These are phyloP conservation scores for Sarcophaga carnaria DNA, from an alignment of 2,888 invertebrate species.

Conservation along the genomic window DNA sequence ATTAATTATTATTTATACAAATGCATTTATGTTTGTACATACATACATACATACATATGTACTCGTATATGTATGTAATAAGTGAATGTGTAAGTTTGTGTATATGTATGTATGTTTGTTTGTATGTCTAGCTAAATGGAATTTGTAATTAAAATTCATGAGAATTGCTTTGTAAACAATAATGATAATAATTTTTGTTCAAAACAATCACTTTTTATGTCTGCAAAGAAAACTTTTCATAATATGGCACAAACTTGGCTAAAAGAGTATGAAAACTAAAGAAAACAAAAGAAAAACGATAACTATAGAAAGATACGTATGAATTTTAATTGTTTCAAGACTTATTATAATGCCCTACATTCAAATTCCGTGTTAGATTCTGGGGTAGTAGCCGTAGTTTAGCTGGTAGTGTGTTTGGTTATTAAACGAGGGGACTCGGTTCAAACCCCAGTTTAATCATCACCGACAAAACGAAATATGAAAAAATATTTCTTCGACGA, in stretches of 20 bases:
- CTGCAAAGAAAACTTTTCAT: conserved; percentile 15
- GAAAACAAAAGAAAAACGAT: neutral
- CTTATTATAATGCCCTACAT: neutral
- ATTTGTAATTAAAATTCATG: conserved; percentile 63
- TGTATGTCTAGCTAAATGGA: conserved; percentile 36
- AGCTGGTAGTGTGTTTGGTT: too few species aligned
- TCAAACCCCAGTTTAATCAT: too few species aligned
- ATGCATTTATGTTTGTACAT: neutral
- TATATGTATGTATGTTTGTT: neutral
- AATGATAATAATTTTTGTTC: conserved; percentile 20
- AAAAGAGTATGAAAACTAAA: conserved; percentile 3
- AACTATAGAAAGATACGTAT: neutral
- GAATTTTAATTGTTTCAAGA: neutral
- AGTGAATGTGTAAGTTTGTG: neutral
- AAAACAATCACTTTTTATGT: conserved; percentile 45
- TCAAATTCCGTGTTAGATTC: too few species aligned
- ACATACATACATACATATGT: neutral
- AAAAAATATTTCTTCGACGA: too few species aligned
- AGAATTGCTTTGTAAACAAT: conserved; percentile 45
- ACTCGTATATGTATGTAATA: neutral
- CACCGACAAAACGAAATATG: too few species aligned
- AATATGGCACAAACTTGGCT: conserved; percentile 11
- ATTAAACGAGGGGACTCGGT: too few species aligned
- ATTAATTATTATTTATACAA: conserved; percentile 23
- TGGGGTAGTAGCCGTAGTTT: too few species aligned